These are phyloP conservation scores for Cacajao melanocephalus DNA, from an alignment of 2,797 vertebrate genomes.

Conservation along the genomic window DNA sequence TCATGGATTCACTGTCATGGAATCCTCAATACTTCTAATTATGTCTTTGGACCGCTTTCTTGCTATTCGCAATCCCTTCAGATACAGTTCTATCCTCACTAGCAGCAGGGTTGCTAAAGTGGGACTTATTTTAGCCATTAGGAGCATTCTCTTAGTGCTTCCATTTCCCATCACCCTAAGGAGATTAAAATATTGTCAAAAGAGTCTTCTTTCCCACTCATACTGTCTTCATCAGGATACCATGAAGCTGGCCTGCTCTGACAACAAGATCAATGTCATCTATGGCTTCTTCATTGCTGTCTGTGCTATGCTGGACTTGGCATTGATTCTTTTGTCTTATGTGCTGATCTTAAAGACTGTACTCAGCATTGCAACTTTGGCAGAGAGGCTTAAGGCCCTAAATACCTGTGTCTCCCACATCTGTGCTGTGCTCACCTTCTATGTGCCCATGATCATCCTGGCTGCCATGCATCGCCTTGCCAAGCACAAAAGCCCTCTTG, in stretches of 20 bases:
- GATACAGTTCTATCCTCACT: constrained; percentile 73
- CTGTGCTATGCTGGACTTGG: constrained; percentile 60
- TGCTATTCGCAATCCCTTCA: constrained; percentile 44
- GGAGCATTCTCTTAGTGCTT: constrained; percentile 44
- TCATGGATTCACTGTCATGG: constrained; percentile 61
- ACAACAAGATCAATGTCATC: constrained; percentile 76
- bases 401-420: constrained; percentile 51
- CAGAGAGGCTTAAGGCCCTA: constrained; percentile 58
- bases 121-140: background rate
- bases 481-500: constrained; percentile 23
- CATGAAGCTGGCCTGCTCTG: constrained; percentile 82
- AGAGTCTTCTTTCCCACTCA: constrained; percentile 58
- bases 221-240: constrained; percentile 72
- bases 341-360: constrained; percentile 80
- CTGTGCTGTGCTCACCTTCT: constrained; percentile 57
- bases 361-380: constrained; percentile 84
- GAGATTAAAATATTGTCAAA: constrained; percentile 49
- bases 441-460: background rate
- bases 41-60: constrained; percentile 84
- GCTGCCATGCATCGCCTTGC: constrained; percentile 17
- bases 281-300: constrained; percentile 76
- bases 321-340: constrained; percentile 52
- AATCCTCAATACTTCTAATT: constrained; percentile 59
- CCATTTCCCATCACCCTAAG: constrained; percentile 42
- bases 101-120: constrained; percentile 5